Evolutionary conservation across 2,888 invertebrate genomes (phyloP).

Genomic region (Megalurothrips usitatus): DNA sequence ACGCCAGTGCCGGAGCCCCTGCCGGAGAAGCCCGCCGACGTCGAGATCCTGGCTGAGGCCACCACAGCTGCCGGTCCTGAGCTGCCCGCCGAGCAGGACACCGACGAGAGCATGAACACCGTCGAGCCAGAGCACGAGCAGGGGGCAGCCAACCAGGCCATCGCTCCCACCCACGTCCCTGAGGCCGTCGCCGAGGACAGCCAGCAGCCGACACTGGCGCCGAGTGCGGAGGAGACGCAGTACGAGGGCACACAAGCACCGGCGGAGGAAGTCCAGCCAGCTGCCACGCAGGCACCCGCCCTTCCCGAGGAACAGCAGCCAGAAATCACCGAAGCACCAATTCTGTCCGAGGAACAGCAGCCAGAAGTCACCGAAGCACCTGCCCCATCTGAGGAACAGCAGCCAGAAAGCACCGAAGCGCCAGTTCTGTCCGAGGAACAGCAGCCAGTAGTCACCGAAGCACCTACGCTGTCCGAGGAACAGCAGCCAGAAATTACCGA

Average conservation of each 20-base stretch:
- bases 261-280: neutral
- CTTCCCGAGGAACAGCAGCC: slow-evolving; percentile 29
- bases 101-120: slow-evolving; percentile 21
- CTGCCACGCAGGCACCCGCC: neutral
- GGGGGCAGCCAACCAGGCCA: slow-evolving; percentile 30
- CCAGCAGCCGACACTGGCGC: neutral
- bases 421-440: slow-evolving; percentile 30
- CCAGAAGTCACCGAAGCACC: slow-evolving; percentile 6
- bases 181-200: neutral
- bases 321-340: slow-evolving; percentile 16
- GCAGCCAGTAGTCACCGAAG: slow-evolving; percentile 32
- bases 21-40: slow-evolving; percentile 10
- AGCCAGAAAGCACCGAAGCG: slow-evolving; percentile 33
- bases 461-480: slow-evolving; percentile 31
- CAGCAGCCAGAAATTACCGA: slow-evolving; percentile 31
- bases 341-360: slow-evolving; percentile 32
- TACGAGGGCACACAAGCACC: neutral
- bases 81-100: neutral
- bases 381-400: slow-evolving; percentile 30
- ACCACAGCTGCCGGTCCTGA: neutral
- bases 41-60: neutral
- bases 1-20: slow-evolving; percentile 5
- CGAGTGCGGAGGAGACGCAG: neutral
- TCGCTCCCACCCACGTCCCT: slow-evolving; percentile 20
- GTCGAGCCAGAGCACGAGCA: slow-evolving; percentile 16